Evolutionary conservation across 2,888 invertebrate species (phyloP).

Genomic region (Coelopa pilipes): DNA sequence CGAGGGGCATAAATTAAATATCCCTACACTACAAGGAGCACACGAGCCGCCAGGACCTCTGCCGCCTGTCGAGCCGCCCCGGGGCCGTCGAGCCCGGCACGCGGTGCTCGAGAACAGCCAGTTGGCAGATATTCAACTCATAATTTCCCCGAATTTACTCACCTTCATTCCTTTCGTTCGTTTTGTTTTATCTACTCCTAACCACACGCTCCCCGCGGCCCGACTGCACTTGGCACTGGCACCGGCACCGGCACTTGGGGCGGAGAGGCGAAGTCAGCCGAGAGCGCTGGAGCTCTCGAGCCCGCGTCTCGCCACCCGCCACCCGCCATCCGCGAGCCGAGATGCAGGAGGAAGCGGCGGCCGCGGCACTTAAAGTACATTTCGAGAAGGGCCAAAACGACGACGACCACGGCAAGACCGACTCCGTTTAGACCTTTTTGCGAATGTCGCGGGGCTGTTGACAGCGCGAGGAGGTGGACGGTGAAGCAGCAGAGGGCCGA

Average conservation of each 20-base stretch:
- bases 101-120: slow-evolving; percentile 49
- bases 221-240: too few relatives aligned
- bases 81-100: background rate
- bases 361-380: too few relatives aligned
- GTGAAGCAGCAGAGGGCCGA: too few relatives aligned
- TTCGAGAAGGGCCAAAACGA: background rate
- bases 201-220: too few relatives aligned
- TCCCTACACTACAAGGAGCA: slow-evolving; percentile 27
- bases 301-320: too few relatives aligned
- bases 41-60: background rate
- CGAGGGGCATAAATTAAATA: slow-evolving; percentile 58
- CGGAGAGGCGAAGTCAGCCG: too few relatives aligned
- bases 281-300: too few relatives aligned
- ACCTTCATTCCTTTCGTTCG: slow-evolving; percentile 18
- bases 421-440: background rate
- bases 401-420: background rate
- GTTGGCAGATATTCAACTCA: slow-evolving; percentile 62
- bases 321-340: too few relatives aligned
- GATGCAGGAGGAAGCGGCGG: too few relatives aligned
- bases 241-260: too few relatives aligned
- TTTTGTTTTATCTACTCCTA: background rate
- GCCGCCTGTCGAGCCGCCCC: too few relatives aligned
- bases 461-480: background rate
- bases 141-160: slow-evolving; percentile 54
- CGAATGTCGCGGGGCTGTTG: too few relatives aligned